Evolutionary conservation across 2,113 vertebrate genomes (phyloP).

Genomic region (Zonotrichia leucophrys): DNA sequence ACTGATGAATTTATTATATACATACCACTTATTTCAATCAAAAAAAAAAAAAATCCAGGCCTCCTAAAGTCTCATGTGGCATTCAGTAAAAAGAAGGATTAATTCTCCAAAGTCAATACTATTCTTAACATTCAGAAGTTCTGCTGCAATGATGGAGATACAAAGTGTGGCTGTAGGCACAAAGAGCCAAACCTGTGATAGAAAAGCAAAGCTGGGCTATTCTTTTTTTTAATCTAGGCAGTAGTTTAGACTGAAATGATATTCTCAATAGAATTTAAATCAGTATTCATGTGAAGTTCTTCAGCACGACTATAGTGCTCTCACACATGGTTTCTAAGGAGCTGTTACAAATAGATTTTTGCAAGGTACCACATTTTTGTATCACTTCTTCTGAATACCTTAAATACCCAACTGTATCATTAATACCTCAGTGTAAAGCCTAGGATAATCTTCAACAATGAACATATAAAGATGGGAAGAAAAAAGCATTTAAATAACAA

Average conservation of each 20-base stretch:
- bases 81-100: not conserved
- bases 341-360: not conserved
- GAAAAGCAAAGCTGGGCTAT: not conserved
- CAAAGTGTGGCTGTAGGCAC: not conserved
- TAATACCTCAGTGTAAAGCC: not conserved
- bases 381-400: not conserved
- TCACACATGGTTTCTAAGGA: not conserved
- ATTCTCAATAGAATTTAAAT: not conserved
- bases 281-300: not conserved
- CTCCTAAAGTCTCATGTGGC: not conserved
- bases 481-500: not conserved
- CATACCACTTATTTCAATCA: not conserved
- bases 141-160: not conserved
- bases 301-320: not conserved
- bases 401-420: not conserved
- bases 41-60: not conserved
- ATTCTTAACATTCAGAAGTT: not conserved
- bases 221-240: not conserved
- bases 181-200: not conserved
- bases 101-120: not conserved
- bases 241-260: not conserved
- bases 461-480: not conserved
- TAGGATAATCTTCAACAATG: not conserved
- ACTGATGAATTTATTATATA: not conserved
- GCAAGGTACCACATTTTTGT: not conserved